phyloP scores from a whole-genome alignment of 2,888 invertebrate genomes.

The Falcaria lacertinaria region DNA sequence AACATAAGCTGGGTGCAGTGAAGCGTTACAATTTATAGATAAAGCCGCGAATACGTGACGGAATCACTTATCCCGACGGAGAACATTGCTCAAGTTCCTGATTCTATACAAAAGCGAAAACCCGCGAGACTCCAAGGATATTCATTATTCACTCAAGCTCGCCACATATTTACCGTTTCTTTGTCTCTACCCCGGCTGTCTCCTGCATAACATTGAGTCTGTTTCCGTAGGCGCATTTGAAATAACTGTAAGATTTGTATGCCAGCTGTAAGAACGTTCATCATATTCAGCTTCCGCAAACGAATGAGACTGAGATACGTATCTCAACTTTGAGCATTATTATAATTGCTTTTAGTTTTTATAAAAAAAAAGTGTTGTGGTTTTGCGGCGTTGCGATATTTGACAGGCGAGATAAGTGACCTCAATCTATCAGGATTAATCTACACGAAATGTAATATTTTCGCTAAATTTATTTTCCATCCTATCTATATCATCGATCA shows the following conservation, averaged over 20 bases:
- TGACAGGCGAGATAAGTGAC: too few relatives aligned
- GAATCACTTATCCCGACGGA: slow-evolving; percentile 4
- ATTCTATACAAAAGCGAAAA: slow-evolving; percentile 3
- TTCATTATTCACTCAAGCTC: slow-evolving; percentile 45
- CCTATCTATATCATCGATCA: too few relatives aligned
- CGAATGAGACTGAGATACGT: neutral
- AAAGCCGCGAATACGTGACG: slow-evolving; percentile 1
- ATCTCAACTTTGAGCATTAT: neutral
- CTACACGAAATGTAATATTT: too few relatives aligned
- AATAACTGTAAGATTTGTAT: slow-evolving; percentile 18
- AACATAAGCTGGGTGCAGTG: slow-evolving; percentile 1
- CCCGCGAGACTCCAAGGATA: slow-evolving; percentile 33
- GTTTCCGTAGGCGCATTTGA: slow-evolving; percentile 14
- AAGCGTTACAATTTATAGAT: slow-evolving; percentile 2
- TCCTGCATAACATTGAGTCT: slow-evolving; percentile 13
- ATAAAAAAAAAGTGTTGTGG: neutral
- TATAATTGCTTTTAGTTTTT: neutral
- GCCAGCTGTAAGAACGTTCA: neutral
- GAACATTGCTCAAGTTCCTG: neutral
- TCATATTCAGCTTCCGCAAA: slow-evolving; percentile 1
- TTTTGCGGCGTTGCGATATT: neutral
- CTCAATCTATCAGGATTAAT: too few relatives aligned
- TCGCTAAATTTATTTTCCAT: too few relatives aligned
- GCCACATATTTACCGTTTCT: slow-evolving; percentile 47
- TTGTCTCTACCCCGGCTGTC: slow-evolving; percentile 30